A percentile compares a stretch with the other conserved stretches of the same genome.
Conservation (phyloP, 2,113 vertebrate species). For the Notechis scutatus region DNA sequence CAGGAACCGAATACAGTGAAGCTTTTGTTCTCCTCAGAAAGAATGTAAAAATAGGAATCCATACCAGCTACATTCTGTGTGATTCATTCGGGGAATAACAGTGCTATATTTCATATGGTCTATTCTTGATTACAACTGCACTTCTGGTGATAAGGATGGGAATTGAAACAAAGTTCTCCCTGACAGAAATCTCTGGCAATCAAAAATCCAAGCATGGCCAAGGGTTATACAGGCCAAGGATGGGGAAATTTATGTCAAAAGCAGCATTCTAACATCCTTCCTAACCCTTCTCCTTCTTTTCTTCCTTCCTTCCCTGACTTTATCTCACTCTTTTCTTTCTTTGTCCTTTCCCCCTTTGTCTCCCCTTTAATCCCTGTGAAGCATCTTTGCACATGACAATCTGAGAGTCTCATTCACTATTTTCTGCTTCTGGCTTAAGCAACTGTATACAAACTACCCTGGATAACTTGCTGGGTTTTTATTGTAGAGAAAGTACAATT, state of each 20-base stretch:
- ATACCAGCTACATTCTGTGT: not conserved
- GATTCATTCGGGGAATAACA: not conserved
- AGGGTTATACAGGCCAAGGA: no score
- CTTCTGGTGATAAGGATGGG: not conserved
- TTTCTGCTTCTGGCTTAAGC: not conserved
- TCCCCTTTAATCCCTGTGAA: not conserved
- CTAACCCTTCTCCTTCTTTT: not conserved
- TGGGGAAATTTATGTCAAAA: not conserved
- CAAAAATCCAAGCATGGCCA: not conserved
- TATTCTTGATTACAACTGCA: not conserved
- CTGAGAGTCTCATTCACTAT: not conserved
- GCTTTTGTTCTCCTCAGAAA: not conserved
- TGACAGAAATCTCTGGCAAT: not conserved
- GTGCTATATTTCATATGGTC: not conserved
- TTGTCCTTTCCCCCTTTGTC: not conserved
- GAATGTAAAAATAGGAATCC: not conserved
- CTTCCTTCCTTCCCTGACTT: not conserved
- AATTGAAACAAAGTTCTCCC: not conserved
- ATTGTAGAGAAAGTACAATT: not conserved
- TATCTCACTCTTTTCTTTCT: not conserved
- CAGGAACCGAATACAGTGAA: not conserved
- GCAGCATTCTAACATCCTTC: not conserved
- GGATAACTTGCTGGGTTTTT: not conserved
- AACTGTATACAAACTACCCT: not conserved
- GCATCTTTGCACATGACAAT: not conserved